These are phyloP conservation scores for Drosophila mettleri DNA, from an alignment of 2,888 invertebrate genomes.

Conservation along the genomic window DNA sequence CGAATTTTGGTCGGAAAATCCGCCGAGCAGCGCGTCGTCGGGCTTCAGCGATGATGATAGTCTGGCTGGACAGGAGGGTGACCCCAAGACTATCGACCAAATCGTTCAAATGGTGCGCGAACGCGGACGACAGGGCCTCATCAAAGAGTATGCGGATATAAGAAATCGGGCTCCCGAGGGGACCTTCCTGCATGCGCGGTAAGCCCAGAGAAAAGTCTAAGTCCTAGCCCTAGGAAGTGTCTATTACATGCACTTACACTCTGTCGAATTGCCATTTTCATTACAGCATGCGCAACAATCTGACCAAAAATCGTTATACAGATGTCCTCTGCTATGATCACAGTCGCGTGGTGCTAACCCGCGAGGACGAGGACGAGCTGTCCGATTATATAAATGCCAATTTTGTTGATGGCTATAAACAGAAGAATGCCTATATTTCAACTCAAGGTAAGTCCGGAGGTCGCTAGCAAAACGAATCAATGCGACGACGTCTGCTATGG, in stretches of 20 bases:
- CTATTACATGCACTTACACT: background rate
- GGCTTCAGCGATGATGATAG: constrained; percentile 97
- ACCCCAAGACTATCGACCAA: constrained; percentile 89
- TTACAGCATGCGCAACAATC: constrained; percentile 88
- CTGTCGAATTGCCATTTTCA: background rate
- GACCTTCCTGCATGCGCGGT: constrained; percentile 95
- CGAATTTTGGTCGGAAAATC: constrained; percentile 86
- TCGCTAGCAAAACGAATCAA: background rate
- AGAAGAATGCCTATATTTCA: constrained; percentile 98
- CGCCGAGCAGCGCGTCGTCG: constrained; percentile 91
- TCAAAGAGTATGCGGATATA: constrained; percentile 95
- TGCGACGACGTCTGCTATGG: constrained; percentile 17
- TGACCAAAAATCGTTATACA: constrained; percentile 95
- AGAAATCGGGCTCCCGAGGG: constrained; percentile 93
- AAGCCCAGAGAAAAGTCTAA: no score
- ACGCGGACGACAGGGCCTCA: constrained; percentile 92
- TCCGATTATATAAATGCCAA: constrained; percentile 99
- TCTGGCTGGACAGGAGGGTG: constrained; percentile 90
- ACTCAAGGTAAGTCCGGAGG: constrained; percentile 91
- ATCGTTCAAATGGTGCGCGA: constrained; percentile 88
- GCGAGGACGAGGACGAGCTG: constrained; percentile 89
- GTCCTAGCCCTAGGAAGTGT: no score
- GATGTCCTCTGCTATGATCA: constrained; percentile 99
- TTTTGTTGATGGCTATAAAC: constrained; percentile 98
- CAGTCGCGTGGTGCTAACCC: constrained; percentile 94